These are phyloP conservation scores for Aplysia californica DNA, from an alignment of 1,140 invertebrate genomes.

Conservation along the genomic window DNA sequence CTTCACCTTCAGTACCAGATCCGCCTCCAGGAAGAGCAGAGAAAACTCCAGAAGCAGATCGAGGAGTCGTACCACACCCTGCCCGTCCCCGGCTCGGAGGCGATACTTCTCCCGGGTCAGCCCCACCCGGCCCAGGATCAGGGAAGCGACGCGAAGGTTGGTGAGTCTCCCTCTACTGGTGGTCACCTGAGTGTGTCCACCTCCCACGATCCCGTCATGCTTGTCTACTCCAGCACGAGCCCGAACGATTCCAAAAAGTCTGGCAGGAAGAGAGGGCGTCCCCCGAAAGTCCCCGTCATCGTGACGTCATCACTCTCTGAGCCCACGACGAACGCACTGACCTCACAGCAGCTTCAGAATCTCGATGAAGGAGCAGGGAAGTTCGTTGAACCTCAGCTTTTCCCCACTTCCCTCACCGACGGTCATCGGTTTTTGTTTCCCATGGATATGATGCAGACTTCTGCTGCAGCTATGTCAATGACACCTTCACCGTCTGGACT, in stretches of 20 bases:
- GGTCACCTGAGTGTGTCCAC: not conserved
- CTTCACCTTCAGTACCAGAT: conserved; percentile 14
- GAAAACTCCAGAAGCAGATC: conserved; percentile 12
- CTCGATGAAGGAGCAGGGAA: too few relatives aligned
- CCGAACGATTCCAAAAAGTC: conserved; percentile 42
- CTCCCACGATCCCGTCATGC: conserved; percentile 37
- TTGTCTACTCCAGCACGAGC: conserved; percentile 50
- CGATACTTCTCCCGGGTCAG: conserved; percentile 9
- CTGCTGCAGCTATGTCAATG: too few relatives aligned
- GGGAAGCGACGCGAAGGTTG: conserved; percentile 6
- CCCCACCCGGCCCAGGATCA: too few relatives aligned
- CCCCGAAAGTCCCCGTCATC: conserved; percentile 56
- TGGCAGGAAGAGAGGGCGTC: conserved; percentile 49
- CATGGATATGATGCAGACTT: too few relatives aligned
- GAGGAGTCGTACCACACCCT: conserved; percentile 13
- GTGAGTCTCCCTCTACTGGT: not conserved
- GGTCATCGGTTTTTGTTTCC: too few relatives aligned
- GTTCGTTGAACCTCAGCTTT: too few relatives aligned
- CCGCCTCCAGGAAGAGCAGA: conserved; percentile 20
- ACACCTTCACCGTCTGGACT: too few relatives aligned
- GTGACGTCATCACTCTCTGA: too few relatives aligned
- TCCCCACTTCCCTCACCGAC: too few relatives aligned
- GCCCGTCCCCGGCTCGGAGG: conserved; percentile 3
- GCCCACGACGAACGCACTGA: too few relatives aligned
- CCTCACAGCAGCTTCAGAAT: too few relatives aligned